Evolutionary conservation across 2,797 vertebrate genomes (phyloP).

Genomic region (Sebastes jordani): DNA sequence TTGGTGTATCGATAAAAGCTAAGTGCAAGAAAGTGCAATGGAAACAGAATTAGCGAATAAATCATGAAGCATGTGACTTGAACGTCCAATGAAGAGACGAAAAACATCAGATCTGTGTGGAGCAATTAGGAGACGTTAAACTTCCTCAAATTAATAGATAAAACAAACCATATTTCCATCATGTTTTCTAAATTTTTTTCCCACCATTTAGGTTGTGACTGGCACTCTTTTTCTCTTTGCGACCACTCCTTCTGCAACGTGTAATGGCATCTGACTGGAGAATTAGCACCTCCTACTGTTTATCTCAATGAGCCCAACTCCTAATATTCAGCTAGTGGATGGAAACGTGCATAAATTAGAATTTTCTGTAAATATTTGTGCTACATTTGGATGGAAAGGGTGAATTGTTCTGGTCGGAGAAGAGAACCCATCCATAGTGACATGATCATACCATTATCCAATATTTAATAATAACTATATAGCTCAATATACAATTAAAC

Average conservation of each 20-base stretch:
- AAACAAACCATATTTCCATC: not conserved
- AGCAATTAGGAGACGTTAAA: not conserved
- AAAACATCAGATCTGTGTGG: not conserved
- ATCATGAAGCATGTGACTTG: not conserved
- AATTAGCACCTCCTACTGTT: not conserved
- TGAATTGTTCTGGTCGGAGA: not conserved
- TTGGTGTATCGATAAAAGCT: not conserved
- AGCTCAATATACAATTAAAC: constrained; percentile 7
- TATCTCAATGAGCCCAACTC: not conserved
- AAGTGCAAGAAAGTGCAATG: not conserved
- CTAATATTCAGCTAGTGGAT: not conserved
- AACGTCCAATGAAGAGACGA: not conserved
- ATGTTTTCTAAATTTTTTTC: not conserved
- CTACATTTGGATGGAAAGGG: too few species aligned
- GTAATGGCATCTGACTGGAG: not conserved
- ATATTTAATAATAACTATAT: not conserved
- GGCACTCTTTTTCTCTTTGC: not conserved
- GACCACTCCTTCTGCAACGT: not conserved
- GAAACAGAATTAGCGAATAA: not conserved
- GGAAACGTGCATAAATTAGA: not conserved
- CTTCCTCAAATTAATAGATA: not conserved
- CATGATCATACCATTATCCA: not conserved
- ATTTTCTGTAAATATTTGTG: too few species aligned
- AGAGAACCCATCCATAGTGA: not conserved
- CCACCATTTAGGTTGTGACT: not conserved